A percentile compares a stretch with the other conserved stretches of the same genome.
Conservation (phyloP, 1,140 invertebrate genomes). For the Contarinia nasturtii region DNA sequence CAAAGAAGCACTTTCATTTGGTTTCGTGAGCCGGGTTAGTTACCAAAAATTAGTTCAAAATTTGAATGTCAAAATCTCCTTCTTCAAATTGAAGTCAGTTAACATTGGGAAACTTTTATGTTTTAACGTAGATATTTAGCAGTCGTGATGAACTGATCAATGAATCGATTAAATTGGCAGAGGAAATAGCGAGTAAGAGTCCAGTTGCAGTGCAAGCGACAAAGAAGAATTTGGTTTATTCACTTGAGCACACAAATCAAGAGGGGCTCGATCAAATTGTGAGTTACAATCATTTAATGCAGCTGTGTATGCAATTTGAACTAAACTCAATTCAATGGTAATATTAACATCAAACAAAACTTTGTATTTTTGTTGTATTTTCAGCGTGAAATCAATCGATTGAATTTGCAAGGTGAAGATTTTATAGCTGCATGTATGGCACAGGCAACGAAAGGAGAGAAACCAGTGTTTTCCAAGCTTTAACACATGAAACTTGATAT, state of each 20-base stretch:
- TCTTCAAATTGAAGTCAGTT: neutral
- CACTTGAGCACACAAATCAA: conserved; percentile 67
- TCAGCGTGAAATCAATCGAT: conserved; percentile 59
- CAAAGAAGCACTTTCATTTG: conserved; percentile 55
- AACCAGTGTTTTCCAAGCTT: conserved; percentile 48
- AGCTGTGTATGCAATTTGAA: neutral
- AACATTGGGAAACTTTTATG: neutral
- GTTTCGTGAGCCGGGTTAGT: conserved; percentile 58
- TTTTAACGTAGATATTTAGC: conserved; percentile 10
- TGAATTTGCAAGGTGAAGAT: conserved; percentile 83
- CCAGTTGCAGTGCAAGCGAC: conserved; percentile 85
- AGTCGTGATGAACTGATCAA: conserved; percentile 33
- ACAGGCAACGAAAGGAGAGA: conserved; percentile 45
- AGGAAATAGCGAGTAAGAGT: conserved; percentile 71
- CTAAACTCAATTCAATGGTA: neutral
- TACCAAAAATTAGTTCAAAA: no score
- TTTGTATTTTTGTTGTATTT: conserved; percentile 19
- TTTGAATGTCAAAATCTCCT: conserved; percentile 28
- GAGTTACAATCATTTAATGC: conserved; percentile 27
- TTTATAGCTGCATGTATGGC: conserved; percentile 61
- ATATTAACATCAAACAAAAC: neutral
- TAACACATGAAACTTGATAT: conserved; percentile 22
- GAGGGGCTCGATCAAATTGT: conserved; percentile 79
- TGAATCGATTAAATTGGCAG: conserved; percentile 51
- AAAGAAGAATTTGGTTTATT: conserved; percentile 68